Base-by-base conservation (phyloP, 1,140 invertebrate genomes). In the Diabrotica undecimpunctata region DNA sequence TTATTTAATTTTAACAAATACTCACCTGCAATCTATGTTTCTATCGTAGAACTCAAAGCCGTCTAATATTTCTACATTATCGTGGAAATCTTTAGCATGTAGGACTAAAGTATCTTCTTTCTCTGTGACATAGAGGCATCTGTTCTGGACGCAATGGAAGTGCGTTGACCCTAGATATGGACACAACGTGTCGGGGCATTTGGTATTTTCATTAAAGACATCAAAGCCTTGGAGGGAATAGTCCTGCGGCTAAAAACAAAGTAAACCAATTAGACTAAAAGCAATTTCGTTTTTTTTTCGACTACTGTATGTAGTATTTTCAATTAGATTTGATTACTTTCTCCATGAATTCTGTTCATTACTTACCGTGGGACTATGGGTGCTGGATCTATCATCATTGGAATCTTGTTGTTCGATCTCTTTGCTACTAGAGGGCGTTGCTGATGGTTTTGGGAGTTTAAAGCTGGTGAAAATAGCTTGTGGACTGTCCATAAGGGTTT, bases 381-480 rank as follows among this genome's bases (percentile, higher is more conserved):
- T 70, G n/a, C 65, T 70, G 1, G 74, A 76, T 60, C 75, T 61
- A 6, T 78, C 76, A 58, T 79, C 77, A 14, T 71, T 72, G 6
- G 73, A 74, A 51, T 77, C 72, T 35, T 67, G 69, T 8, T 70
- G 66, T 54, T 75, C 74, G 6, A 67, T 51, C 55, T 89, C 86
- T 53, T 83, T 80, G 6, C 75, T 79, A 35, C 79, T 70, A 55
- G 81, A 79, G 12, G 81, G 81, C 9, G 81, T 80, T 66, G 81
- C 74, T 74, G 81, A 70, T 68, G 85, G 85, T 80, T 95, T 94
- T 13, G 93, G 93, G 62, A 96, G 81, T 77, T 96, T 96, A 76
- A 95, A 96, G 70, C 92, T 94, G 35, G 93, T 95, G 77, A 95
- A 96, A 69, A 96, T 95, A 7, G 93, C 94, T 79, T 95, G 92